Evolutionary conservation across 1,140 invertebrate genomes (phyloP).

Genomic region (Triops longicaudatus): DNA sequence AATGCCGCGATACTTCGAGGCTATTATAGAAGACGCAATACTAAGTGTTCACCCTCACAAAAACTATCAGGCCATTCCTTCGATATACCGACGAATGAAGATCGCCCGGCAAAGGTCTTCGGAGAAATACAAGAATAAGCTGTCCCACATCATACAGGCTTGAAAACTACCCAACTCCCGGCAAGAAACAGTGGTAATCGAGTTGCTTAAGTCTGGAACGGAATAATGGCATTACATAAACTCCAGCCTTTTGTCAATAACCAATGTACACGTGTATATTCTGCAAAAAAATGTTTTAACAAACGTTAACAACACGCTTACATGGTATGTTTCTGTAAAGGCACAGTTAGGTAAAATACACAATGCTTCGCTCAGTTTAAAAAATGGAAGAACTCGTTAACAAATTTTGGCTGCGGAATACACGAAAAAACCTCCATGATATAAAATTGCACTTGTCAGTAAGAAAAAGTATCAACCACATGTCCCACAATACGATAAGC

Average conservation of each 20-base stretch:
- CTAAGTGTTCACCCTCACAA: not conserved
- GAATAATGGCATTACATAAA: not conserved
- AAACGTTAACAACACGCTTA: not conserved
- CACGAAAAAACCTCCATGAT: not conserved
- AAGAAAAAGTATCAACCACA: not conserved
- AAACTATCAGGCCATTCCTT: not conserved
- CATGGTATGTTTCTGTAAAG: not conserved
- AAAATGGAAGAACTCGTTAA: not conserved
- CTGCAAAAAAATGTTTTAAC: not conserved
- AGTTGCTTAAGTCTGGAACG: too few species aligned
- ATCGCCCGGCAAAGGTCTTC: not conserved
- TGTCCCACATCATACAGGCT: not conserved
- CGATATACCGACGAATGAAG: not conserved
- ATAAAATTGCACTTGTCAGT: not conserved
- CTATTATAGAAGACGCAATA: not conserved
- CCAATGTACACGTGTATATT: not conserved
- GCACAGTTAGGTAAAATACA: not conserved
- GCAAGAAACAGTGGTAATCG: too few species aligned
- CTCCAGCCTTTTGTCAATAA: not conserved
- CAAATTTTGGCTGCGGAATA: conserved; percentile 1
- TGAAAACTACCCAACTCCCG: not conserved
- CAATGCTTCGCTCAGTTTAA: not conserved
- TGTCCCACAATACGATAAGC: not conserved
- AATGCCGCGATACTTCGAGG: not conserved
- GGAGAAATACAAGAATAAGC: not conserved